Evolutionary conservation across 2,888 invertebrate genomes (phyloP), one percentile per base, ranked within the genome.

Genomic region (Globia sparganii): DNA sequence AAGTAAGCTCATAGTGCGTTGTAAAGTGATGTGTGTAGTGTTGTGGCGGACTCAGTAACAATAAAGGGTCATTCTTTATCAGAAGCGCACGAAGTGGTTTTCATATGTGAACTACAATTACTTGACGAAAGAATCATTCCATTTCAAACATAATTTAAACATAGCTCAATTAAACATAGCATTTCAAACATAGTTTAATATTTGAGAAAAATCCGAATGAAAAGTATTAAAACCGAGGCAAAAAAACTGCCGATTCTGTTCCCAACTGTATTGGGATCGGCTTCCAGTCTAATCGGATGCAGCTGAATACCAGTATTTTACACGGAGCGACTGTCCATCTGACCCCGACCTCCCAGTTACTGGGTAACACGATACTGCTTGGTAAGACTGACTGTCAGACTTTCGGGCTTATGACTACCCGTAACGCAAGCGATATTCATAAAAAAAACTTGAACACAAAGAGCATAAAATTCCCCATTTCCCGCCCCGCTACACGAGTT

Each of bases 401-500:
- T 53, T 53, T 53, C n/a, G 25, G 49, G 8, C n/a, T 56, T n/a
- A 11, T 13, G 25, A n/a, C 25, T 11, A 53, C n/a, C 53, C 1
- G 43, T 43, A 43, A 43, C 4, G 43, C n/a, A 43, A 43, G 18
- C 25, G n/a, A 40, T 25, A 0, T 40, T 61, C n/a, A 25, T 34
- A 46, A 28, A 75, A 75, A 31, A 28, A 49, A 65, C 31, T n/a
- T 15, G 18, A 59, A 28, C 28, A 49, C 37, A 69, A 69, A 40
- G 53, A 64, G 37, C 61, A 74, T 81, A 70, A 70, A 64, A 62
- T 25, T 49, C 43, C 53, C 53, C 68, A 62, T 74, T 77, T 56
- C n/a, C 77, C 53, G 13, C 11, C 65, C 62, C 43, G 66, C n/a
- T 64, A 70, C 66, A 80, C 74, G 72, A 34, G 75, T 75, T 66